Percentiles rank a stretch among this genome's conserved stretches.
Evolutionary conservation across 1,140 invertebrate genomes (phyloP).

Genomic region (Drosophila novamexicana): DNA sequence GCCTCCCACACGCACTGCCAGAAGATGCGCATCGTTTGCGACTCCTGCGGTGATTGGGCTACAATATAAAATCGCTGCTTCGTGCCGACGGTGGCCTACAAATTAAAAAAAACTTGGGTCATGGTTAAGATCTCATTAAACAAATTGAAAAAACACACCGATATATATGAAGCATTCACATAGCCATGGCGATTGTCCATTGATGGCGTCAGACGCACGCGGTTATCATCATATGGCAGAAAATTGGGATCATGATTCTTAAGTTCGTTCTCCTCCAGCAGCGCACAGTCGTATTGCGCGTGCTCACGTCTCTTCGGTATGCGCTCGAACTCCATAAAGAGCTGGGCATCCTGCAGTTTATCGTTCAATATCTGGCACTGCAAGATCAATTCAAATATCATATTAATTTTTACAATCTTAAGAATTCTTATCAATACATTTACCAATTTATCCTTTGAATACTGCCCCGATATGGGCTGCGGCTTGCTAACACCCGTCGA

Average conservation of each 20-base stretch:
- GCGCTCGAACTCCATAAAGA: conserved; percentile 94
- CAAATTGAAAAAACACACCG: conserved; percentile 85
- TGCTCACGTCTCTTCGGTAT: conserved; percentile 91
- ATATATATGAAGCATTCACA: conserved; percentile 95
- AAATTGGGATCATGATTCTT: conserved; percentile 87
- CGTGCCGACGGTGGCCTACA: conserved; percentile 89
- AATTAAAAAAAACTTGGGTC: not conserved
- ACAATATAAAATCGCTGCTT: conserved; percentile 93
- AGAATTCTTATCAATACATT: conserved; percentile 31
- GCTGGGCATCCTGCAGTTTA: conserved; percentile 91
- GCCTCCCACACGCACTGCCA: conserved; percentile 96
- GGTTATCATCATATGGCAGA: conserved; percentile 94
- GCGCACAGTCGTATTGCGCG: conserved; percentile 76
- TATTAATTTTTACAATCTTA: no score
- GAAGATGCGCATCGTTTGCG: conserved; percentile 86
- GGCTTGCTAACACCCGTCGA: conserved; percentile 88
- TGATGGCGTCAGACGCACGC: conserved; percentile 90
- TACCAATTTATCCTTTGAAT: conserved; percentile 91
- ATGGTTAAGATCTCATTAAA: no score
- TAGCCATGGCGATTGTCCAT: conserved; percentile 93
- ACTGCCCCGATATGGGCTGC: conserved; percentile 89
- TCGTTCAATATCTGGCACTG: conserved; percentile 92
- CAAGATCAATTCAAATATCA: not conserved
- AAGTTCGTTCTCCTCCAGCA: conserved; percentile 78
- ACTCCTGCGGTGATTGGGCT: conserved; percentile 88